Percentiles rank a stretch among this genome's conserved stretches.
phyloP scores from a whole-genome alignment of 2,888 invertebrate species.

The Kryphioiulus occultus region DNA sequence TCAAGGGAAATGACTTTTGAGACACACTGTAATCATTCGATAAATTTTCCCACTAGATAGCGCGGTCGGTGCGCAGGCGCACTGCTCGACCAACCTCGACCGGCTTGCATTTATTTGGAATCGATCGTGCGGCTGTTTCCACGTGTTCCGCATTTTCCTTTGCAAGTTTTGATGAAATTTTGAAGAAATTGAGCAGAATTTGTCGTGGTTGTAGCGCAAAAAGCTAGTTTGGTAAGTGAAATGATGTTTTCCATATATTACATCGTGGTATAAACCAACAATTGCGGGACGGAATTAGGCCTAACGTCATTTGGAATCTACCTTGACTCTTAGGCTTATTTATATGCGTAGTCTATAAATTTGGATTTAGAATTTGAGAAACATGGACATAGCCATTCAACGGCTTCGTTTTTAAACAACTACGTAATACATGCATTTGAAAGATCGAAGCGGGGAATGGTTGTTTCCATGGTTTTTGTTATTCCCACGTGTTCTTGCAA shows the following conservation, averaged over 20 bases:
- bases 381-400: too few species aligned
- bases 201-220: not conserved
- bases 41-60: not conserved
- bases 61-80: not conserved
- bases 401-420: too few species aligned
- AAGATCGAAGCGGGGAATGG: too few species aligned
- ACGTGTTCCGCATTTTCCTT: not conserved
- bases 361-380: not conserved
- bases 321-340: conserved; percentile 4
- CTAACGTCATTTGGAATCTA: not conserved
- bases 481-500: too few species aligned
- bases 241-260: not conserved
- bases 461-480: too few species aligned
- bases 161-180: not conserved
- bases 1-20: not conserved
- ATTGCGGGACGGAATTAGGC: not conserved
- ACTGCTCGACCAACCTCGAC: too few species aligned
- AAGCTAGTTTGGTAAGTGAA: not conserved
- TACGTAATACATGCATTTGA: too few species aligned
- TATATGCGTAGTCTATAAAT: not conserved
- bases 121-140: not conserved
- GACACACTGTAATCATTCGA: not conserved
- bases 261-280: not conserved
- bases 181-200: not conserved
- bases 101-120: not conserved